Evolutionary conservation across 2,888 invertebrate species (phyloP).

Genomic region (Suillia variegata): DNA sequence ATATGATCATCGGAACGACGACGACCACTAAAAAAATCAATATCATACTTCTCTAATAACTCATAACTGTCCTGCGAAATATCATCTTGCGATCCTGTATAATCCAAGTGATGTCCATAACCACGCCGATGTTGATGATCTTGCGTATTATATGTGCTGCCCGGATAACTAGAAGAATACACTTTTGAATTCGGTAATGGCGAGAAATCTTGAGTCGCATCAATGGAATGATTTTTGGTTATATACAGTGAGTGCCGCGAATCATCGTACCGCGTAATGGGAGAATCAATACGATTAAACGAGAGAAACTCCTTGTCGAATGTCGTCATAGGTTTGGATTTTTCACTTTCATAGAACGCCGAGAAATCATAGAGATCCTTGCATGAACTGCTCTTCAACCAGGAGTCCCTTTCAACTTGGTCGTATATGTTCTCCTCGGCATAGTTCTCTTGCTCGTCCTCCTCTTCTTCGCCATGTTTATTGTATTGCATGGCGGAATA

Average conservation of each 20-base stretch:
- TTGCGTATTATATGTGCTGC: slow-evolving; percentile 71
- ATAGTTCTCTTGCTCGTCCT: slow-evolving; percentile 41
- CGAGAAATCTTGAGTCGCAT: slow-evolving; percentile 70
- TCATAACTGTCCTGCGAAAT: slow-evolving; percentile 89
- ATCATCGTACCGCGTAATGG: slow-evolving; percentile 76
- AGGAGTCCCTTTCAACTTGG: slow-evolving; percentile 61
- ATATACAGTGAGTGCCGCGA: slow-evolving; percentile 69
- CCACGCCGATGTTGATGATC: slow-evolving; percentile 61
- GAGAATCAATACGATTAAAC: slow-evolving; percentile 68
- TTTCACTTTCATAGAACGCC: slow-evolving; percentile 67
- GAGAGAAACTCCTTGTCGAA: slow-evolving; percentile 61
- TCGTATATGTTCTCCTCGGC: slow-evolving; percentile 53
- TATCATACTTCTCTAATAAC: slow-evolving; percentile 75
- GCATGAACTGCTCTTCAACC: slow-evolving; percentile 83
- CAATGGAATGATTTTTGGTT: slow-evolving; percentile 69
- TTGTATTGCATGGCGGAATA: slow-evolving; percentile 62
- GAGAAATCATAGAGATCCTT: slow-evolving; percentile 77
- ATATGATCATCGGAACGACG: slow-evolving; percentile 63
- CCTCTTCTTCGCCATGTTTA: slow-evolving; percentile 47
- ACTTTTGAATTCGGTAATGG: slow-evolving; percentile 72
- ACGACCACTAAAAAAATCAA: slow-evolving; percentile 55
- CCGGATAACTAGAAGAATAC: slow-evolving; percentile 86
- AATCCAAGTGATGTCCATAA: slow-evolving; percentile 63
- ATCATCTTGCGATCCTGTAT: slow-evolving; percentile 79
- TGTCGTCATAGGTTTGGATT: slow-evolving; percentile 60